phyloP scores from a whole-genome alignment of 2,113 vertebrate species.

The Odobenus rosmarus region DNA sequence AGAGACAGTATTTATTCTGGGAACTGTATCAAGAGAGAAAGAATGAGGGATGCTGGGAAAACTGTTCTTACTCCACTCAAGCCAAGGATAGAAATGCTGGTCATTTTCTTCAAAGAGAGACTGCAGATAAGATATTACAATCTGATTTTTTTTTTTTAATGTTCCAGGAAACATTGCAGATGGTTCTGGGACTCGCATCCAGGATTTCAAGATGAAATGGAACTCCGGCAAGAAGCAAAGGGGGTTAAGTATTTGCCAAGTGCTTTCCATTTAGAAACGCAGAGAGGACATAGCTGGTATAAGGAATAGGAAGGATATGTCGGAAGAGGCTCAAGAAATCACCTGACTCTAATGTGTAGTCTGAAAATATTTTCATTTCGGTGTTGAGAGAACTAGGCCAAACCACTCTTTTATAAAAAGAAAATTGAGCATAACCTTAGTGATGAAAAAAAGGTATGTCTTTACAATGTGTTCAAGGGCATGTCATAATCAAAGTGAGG shows the following conservation, averaged over 20 bases:
- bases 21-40: constrained; percentile 39
- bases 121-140: constrained; percentile 29
- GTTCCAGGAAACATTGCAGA: not conserved
- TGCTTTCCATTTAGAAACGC: not conserved
- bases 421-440: not conserved
- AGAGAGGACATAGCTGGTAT: not conserved
- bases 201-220: not conserved
- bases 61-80: not conserved
- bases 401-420: not conserved
- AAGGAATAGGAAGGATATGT: not conserved
- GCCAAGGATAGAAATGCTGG: constrained; percentile 3
- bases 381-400: constrained; percentile 6
- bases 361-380: not conserved
- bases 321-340: not conserved
- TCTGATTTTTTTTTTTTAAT: not conserved
- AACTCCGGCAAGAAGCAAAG: not conserved
- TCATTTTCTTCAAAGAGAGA: constrained; percentile 18
- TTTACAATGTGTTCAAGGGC: not conserved
- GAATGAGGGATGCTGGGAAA: not conserved
- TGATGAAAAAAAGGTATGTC: not conserved
- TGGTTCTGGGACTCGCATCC: not conserved
- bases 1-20: constrained; percentile 44
- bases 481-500: not conserved
- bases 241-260: not conserved
- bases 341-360: not conserved